Percentiles rank a stretch among this genome's conserved stretches.
These are phyloP conservation scores for Pseudomyrmex sp. DNA, from an alignment of 1,140 invertebrate species.

Conservation along the genomic window DNA sequence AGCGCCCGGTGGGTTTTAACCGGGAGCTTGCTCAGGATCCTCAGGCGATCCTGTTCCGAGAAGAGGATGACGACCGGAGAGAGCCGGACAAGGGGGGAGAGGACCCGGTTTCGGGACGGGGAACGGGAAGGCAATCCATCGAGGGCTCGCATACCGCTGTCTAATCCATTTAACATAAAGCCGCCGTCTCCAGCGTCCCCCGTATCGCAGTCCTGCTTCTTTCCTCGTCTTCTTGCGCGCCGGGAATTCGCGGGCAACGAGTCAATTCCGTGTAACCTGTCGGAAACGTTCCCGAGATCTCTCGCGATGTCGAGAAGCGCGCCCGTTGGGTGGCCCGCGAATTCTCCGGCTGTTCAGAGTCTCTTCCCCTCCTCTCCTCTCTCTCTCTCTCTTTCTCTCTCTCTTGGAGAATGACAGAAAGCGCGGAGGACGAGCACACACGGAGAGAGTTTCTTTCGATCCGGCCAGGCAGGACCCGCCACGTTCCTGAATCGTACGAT, in stretches of 20 bases:
- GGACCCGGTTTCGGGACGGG: not conserved
- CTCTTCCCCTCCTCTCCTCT: not conserved
- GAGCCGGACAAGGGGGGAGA: not conserved
- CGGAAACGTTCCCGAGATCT: constrained; percentile 57
- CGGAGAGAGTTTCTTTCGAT: constrained; percentile 32
- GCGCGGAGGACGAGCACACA: constrained; percentile 2
- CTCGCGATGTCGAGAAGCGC: constrained; percentile 45
- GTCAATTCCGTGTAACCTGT: constrained; percentile 69
- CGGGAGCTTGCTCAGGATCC: constrained; percentile 19
- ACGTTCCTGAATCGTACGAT: constrained; percentile 44
- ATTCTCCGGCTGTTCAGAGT: constrained; percentile 51
- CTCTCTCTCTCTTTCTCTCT: too few relatives aligned
- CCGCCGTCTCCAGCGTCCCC: constrained; percentile 59
- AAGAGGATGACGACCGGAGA: constrained; percentile 25
- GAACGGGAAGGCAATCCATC: constrained; percentile 76
- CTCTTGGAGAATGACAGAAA: not conserved
- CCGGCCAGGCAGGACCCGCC: constrained; percentile 10
- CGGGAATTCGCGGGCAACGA: constrained; percentile 71
- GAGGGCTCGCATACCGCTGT: constrained; percentile 82
- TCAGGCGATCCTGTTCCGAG: constrained; percentile 47
- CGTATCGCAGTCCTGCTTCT: constrained; percentile 37
- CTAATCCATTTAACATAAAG: constrained; percentile 84
- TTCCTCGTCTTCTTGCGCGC: constrained; percentile 46
- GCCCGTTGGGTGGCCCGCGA: constrained; percentile 71
- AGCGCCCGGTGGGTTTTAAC: constrained; percentile 21